Evolutionary conservation across 2,113 vertebrate genomes (phyloP), one percentile per base, ranked within the genome.

Genomic region (Xenus cinereus): DNA sequence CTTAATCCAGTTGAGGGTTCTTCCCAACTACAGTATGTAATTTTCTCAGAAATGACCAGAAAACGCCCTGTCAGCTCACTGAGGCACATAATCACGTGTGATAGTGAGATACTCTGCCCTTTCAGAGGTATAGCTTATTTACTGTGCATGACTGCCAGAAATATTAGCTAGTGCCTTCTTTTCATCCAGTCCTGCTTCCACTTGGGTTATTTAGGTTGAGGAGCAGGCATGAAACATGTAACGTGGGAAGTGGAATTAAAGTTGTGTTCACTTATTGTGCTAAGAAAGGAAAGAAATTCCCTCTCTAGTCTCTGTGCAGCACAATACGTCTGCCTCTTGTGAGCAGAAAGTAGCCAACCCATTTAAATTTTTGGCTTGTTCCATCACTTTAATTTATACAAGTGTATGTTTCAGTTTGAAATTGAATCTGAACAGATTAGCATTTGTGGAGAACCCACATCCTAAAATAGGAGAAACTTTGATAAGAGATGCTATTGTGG

Each of bases 401-500:
- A 84, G 45, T 41, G 17, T 14, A 22, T 69, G 23, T 69, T 94
- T 86, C 45, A 59, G n/a, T 94, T 76, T 90, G 50, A 51, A 93
- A 56, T 33, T 62, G 45, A 64, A 82, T 90, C 45, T 4, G 4
- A 81, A 81, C n/a, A 68, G 75, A 85, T 43, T 48, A 79, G 19
- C 57, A 8, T 80, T 87, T 96, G 86, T 84, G 43, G 63, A 89
- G 54, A 92, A 23, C 54, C 26, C 22, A 26, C 57, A 28, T 67
- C 75, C 64, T 87, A 84, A 93, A 94, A 71, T 21, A 85, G 67
- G 72, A 3, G 6, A 83, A 78, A 46, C n/a, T 90, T 90, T 14
- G 26, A 93, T 89, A 91, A 96, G 86, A 76, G 91, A 78, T 75
- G 71, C 84, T 79, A 84, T 85, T 96, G 84, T 87, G 60, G 50